phyloP scores from a whole-genome alignment of 2,797 vertebrate species.

The Crenichthys baileyi region DNA sequence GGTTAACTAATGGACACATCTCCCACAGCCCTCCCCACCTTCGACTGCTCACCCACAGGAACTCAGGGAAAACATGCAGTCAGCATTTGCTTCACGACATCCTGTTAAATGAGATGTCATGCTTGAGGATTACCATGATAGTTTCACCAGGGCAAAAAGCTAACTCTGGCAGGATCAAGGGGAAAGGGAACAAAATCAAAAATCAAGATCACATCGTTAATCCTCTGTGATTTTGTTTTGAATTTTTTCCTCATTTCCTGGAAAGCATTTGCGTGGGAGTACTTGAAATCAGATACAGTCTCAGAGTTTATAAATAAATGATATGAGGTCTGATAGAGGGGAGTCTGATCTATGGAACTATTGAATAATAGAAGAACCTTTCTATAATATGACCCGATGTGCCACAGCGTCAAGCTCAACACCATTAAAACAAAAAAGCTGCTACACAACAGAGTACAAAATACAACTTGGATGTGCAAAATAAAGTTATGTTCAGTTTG shows the following conservation, averaged over 20 bases:
- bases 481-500: conserved; percentile 2
- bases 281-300: conserved; percentile 47
- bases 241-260: conserved; percentile 29
- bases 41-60: conserved; percentile 3
- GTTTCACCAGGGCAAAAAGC: conserved; percentile 29
- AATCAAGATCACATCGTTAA: neutral
- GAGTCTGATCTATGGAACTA: conserved; percentile 63
- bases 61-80: conserved; percentile 45
- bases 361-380: conserved; percentile 66
- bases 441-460: conserved; percentile 42
- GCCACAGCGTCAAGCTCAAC: conserved; percentile 7
- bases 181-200: neutral
- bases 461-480: conserved; percentile 12
- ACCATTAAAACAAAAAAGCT: conserved; percentile 13
- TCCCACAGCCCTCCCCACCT: conserved; percentile 9
- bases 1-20: conserved; percentile 54
- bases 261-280: conserved; percentile 21
- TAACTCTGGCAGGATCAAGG: conserved; percentile 22
- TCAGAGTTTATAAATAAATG: conserved; percentile 64
- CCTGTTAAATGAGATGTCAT: conserved; percentile 55
- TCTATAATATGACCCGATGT: conserved; percentile 48
- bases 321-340: conserved; percentile 52
- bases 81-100: conserved; percentile 55
- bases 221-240: conserved; percentile 19
- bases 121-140: conserved; percentile 47